A percentile compares a stretch with the other conserved stretches of the same genome.
Conservation (phyloP, 1,140 invertebrate species). For the Eciton burchellii region DNA sequence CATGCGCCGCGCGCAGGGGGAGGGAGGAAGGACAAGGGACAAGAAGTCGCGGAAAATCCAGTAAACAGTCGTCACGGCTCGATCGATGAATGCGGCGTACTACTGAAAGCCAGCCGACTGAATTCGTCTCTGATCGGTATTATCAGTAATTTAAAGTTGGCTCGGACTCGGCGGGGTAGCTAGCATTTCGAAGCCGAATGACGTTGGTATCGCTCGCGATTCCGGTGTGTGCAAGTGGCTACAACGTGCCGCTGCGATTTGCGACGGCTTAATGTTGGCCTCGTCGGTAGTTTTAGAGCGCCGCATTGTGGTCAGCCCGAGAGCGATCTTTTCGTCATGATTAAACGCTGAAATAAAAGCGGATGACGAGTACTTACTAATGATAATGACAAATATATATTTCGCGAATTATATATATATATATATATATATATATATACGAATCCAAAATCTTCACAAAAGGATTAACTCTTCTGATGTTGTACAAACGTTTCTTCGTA, state of each 20-base stretch:
- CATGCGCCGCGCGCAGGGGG: constrained; percentile 17
- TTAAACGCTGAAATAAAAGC: constrained; percentile 2
- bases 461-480: too few species aligned
- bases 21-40: constrained; percentile 52
- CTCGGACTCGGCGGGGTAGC: constrained; percentile 43
- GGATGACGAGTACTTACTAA: background rate
- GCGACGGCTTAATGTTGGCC: constrained; percentile 29
- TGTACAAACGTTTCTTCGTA: too few species aligned
- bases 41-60: constrained; percentile 69
- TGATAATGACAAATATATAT: background rate
- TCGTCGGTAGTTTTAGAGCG: background rate
- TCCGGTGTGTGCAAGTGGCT: constrained; percentile 54
- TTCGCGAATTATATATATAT: too few species aligned
- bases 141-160: constrained; percentile 63
- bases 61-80: constrained; percentile 70
- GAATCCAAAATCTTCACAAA: too few species aligned
- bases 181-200: constrained; percentile 62
- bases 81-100: constrained; percentile 62
- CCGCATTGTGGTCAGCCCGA: background rate
- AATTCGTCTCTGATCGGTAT: constrained; percentile 48
- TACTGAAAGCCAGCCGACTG: constrained; percentile 54
- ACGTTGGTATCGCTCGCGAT: constrained; percentile 53
- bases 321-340: background rate
- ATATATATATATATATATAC: too few species aligned
- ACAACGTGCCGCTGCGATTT: constrained; percentile 45